Base-by-base conservation (phyloP, 2,113 vertebrate species). In the Melanostigma gelatinosum region DNA sequence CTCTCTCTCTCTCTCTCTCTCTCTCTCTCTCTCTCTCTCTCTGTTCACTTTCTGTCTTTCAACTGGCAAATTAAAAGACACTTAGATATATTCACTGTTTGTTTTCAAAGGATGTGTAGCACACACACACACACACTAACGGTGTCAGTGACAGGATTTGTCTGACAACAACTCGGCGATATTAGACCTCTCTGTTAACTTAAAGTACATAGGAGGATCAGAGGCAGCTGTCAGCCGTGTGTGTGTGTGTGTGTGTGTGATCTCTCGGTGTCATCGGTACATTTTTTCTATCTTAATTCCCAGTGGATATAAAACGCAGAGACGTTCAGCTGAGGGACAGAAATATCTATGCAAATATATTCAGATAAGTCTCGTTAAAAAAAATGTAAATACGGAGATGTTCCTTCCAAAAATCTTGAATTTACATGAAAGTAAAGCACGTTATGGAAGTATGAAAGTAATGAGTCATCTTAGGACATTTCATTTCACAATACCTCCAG, bases 271-370 rank as follows among this genome's bases (percentile, higher is more conserved):
- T 80, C 84, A 63, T 73, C 77, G 34, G 68, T 72, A 55, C 13
- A 68, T 73, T 72, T 77, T 12, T 10, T 62, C 6, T 29, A 24
- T 87, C 16, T 27, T 89, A 84, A 89, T 82, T 89, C 91, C 82
- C 85, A 6, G 40, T 27, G 84, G 88, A 86, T 85, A 1, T 22
- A 68, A 34, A 84, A 76, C 6, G 7, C 72, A 20, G 65, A 63
- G 67, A 66, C 24, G 34, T 58, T 80, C 57, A 34, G 62, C 80
- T 48, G 70, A 81, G 76, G 72, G 34, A 72, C 80, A 65, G 76
- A 85, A 79, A 86, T 85, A 87, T 90, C 50, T 82, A 85, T 89
- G 88, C 86, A 86, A 87, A 91, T 88, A 12, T 82, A 70, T 87
- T 89, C 87, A 71, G 62, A 86, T 74, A 67, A 72, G 55, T 54